Conservation (phyloP, 1,140 invertebrate genomes). For the Drosophila albomicans region DNA sequence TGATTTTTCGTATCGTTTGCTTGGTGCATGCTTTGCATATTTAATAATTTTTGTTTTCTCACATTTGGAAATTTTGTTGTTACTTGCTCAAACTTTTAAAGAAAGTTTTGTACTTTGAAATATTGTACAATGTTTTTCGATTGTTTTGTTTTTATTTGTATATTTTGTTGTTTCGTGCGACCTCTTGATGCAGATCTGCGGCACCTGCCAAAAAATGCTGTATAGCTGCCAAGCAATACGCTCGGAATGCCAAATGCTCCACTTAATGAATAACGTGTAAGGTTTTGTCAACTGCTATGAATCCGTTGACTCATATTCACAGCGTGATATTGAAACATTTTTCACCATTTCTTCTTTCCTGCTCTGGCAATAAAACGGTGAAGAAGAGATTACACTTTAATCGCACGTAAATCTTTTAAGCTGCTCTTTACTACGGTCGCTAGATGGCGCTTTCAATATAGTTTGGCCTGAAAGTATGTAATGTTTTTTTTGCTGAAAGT, state of each 20-base stretch:
- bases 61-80: slow-evolving; percentile 63
- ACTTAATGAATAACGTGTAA: slow-evolving; percentile 18
- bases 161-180: slow-evolving; percentile 12
- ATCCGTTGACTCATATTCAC: neutral
- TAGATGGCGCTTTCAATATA: slow-evolving; percentile 21
- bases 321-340: neutral
- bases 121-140: slow-evolving; percentile 39
- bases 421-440: neutral
- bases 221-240: slow-evolving; percentile 52
- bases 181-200: slow-evolving; percentile 25
- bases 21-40: slow-evolving; percentile 63
- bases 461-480: slow-evolving; percentile 22
- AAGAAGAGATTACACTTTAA: neutral
- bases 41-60: slow-evolving; percentile 54
- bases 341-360: neutral
- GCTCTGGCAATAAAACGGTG: neutral
- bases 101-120: slow-evolving; percentile 71
- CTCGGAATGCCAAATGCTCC: slow-evolving; percentile 41
- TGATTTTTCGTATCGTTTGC: slow-evolving; percentile 29
- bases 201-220: slow-evolving; percentile 62
- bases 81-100: slow-evolving; percentile 33
- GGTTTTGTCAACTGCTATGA: neutral
- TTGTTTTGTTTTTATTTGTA: slow-evolving; percentile 21
- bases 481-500: neutral
- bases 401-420: neutral